These are phyloP conservation scores for Anguilla japonica DNA, from an alignment of 2,113 vertebrate species.

Conservation along the genomic window DNA sequence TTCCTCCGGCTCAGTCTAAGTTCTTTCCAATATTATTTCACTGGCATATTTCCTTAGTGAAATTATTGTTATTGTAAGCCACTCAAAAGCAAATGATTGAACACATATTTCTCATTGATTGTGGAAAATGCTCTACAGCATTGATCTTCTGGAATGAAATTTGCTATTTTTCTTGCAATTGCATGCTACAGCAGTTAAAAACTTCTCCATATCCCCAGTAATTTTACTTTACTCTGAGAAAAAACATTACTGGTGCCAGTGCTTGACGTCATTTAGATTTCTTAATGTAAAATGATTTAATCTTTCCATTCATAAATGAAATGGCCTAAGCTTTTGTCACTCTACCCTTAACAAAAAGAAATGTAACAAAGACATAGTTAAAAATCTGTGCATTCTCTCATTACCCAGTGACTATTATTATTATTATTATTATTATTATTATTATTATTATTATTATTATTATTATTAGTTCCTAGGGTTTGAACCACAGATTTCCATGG, in stretches of 20 bases:
- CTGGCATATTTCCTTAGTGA: constrained; percentile 9
- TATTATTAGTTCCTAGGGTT: no score
- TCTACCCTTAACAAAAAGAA: neutral
- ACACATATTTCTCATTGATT: neutral
- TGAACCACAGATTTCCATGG: no score
- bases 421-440: no score
- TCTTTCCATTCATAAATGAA: neutral
- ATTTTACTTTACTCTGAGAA: neutral
- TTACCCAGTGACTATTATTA: neutral
- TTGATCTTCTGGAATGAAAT: neutral
- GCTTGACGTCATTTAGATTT: neutral
- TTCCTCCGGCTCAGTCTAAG: neutral
- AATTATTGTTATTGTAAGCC: neutral
- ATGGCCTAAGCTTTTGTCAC: neutral
- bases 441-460: no score
- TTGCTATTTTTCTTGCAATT: neutral
- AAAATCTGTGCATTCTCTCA: neutral
- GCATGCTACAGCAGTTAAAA: neutral
- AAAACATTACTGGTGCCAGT: neutral
- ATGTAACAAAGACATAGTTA: neutral
- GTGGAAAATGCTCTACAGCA: neutral
- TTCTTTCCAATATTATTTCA: neutral
- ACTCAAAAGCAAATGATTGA: neutral
- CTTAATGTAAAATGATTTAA: neutral
- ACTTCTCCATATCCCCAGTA: neutral